Evolutionary conservation across 1,140 invertebrate genomes (phyloP).

Genomic region (Paracyclopina nana): DNA sequence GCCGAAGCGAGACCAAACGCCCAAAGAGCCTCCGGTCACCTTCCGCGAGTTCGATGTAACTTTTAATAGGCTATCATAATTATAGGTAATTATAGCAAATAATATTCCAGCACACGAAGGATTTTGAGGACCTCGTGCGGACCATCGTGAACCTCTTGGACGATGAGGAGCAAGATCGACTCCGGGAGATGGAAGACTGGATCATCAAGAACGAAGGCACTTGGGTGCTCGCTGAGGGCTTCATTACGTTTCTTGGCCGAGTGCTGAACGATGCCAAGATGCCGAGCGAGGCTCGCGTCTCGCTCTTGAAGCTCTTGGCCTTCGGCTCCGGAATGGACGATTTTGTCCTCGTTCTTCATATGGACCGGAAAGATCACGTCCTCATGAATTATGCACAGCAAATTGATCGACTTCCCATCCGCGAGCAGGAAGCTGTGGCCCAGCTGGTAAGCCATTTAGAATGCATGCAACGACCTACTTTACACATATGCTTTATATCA

Average conservation of each 20-base stretch:
- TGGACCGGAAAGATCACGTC: slow-evolving; percentile 67
- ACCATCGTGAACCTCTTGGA: slow-evolving; percentile 4
- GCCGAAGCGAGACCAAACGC: slow-evolving; percentile 6
- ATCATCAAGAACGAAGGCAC: slow-evolving; percentile 15
- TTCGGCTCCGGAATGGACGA: slow-evolving; percentile 62
- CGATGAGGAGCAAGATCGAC: slow-evolving; percentile 13
- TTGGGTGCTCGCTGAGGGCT: slow-evolving; percentile 14
- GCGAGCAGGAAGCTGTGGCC: slow-evolving; percentile 54
- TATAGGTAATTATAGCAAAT: not conserved
- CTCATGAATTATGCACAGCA: slow-evolving; percentile 63
- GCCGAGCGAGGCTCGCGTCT: slow-evolving; percentile 21
- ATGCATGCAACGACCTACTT: too few relatives aligned
- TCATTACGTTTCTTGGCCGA: slow-evolving; percentile 8
- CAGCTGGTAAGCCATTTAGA: slow-evolving; percentile 67
- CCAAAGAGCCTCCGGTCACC: not conserved
- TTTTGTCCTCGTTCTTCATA: slow-evolving; percentile 66
- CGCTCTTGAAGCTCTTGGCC: slow-evolving; percentile 24
- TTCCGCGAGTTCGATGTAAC: slow-evolving; percentile 14
- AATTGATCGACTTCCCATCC: slow-evolving; percentile 49
- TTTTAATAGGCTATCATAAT: not conserved
- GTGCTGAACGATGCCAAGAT: slow-evolving; percentile 17
- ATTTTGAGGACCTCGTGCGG: slow-evolving; percentile 14
- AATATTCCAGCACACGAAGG: slow-evolving; percentile 7
- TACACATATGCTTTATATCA: slow-evolving; percentile 24
- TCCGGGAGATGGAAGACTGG: slow-evolving; percentile 17